phyloP scores from a whole-genome alignment of 2,888 invertebrate genomes.

The Aphrophora alni region DNA sequence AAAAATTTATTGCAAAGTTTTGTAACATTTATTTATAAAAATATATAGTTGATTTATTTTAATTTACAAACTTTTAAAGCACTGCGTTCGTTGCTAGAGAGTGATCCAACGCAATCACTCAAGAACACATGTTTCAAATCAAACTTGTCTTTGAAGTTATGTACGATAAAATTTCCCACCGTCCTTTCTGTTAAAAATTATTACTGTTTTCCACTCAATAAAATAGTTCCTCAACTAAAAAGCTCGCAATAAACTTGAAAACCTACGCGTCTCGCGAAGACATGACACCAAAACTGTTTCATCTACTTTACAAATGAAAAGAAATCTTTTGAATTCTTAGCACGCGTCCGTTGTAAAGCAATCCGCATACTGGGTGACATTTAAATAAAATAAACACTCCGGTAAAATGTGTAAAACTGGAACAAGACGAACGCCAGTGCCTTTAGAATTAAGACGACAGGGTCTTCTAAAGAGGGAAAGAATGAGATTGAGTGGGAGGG shows the following conservation, averaged over 20 bases:
- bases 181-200: neutral
- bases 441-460: constrained; percentile 36
- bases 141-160: neutral
- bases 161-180: neutral
- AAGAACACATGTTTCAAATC: neutral
- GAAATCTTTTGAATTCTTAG: neutral
- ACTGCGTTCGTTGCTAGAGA: no score
- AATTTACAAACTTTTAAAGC: no score
- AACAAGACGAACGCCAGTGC: neutral
- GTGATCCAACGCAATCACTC: no score
- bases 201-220: neutral
- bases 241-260: neutral
- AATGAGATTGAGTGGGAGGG: constrained; percentile 37
- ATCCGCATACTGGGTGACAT: neutral
- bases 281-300: neutral
- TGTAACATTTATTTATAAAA: no score
- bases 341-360: neutral
- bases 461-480: constrained; percentile 51
- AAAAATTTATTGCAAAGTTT: no score
- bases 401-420: neutral
- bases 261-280: neutral
- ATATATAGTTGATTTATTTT: no score
- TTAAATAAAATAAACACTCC: neutral
- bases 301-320: neutral
- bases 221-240: neutral